Evolutionary conservation across 2,888 invertebrate genomes (phyloP), one percentile per base, ranked within the genome.

Genomic region (Cremastinae sp.): DNA sequence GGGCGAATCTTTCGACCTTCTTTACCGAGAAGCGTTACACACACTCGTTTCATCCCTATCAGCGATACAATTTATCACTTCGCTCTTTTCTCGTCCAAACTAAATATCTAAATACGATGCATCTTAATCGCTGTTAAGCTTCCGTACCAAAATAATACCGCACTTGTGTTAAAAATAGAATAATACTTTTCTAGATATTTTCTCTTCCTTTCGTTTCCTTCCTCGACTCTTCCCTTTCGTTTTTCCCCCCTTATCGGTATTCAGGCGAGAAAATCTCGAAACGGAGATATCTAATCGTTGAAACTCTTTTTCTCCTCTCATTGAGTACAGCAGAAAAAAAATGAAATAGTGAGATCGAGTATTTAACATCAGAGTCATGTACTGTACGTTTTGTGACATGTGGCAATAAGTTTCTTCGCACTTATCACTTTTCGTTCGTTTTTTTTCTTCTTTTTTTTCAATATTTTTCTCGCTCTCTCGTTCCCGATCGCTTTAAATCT

Each of bases 1-100:
- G 75, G 65, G 59, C 65, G 70, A 59, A 70, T 53, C 65, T 75
- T 59, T 71, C 75, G 70, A 70, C 75, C 59, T 70, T 45, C 16
- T 70, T 75, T 65, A 47, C 56, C 39, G 7, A 61, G 66, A 68
- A 66, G 5, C 65, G 55, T 55, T 55, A 16, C 43, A 45, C 43
- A 53, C 53, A 59, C 7, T 22, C 28, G 28, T 58, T 59, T 68
- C 37, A 35, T 16, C 56, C 59, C 49, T 58, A 35, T 69, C 49
- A 49, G 28, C 28, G 16, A 20, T 9, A 37, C 20, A 35, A 14
- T 28, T 56, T 66, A 66, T 66, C 66, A 18, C 8, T 62, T 49
- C 0, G 39, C 18, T 49, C 35, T 55, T 71, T 61, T 70, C 45
- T 43, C 53, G 14, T 16, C 53, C 3, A 10, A 10, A 5, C 39